Conservation (phyloP, 2,113 vertebrate genomes). For the Tupaia tana region DNA sequence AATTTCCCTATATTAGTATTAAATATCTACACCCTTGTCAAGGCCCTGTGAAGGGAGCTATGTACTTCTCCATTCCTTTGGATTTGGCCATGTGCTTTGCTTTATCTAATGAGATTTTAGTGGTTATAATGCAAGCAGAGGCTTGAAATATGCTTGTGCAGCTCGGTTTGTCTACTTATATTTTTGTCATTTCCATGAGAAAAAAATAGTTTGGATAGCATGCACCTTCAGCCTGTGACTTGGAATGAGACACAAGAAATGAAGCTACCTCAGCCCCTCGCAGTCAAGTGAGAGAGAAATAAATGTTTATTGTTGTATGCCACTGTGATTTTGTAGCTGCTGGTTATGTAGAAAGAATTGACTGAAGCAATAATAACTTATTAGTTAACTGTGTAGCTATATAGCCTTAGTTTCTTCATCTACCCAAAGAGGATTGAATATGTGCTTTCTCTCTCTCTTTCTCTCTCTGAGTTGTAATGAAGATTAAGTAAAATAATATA, state of each 20-base stretch:
- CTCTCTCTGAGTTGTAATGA: conserved; percentile 25
- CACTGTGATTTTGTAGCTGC: background rate
- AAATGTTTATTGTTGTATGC: background rate
- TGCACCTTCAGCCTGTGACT: background rate
- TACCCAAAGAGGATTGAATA: background rate
- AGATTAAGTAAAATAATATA: conserved; percentile 38
- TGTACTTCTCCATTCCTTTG: background rate
- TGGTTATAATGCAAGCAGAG: background rate
- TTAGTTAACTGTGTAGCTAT: background rate
- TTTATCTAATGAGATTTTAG: background rate
- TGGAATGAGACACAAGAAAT: background rate
- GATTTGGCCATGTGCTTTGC: background rate
- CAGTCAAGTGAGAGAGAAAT: conserved; percentile 22
- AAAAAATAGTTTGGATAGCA: background rate
- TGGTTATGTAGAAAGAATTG: conserved; percentile 26
- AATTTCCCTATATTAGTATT: background rate
- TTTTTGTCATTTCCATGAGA: background rate
- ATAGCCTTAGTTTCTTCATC: background rate
- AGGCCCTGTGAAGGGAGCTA: background rate
- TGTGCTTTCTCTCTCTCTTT: background rate
- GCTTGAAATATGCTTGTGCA: background rate
- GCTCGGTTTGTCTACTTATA: background rate
- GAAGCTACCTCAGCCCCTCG: background rate
- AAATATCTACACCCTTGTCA: background rate
- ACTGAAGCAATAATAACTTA: background rate